Evolutionary conservation across 2,113 vertebrate species (phyloP).

Genomic region (Cephalopterus ornatus): DNA sequence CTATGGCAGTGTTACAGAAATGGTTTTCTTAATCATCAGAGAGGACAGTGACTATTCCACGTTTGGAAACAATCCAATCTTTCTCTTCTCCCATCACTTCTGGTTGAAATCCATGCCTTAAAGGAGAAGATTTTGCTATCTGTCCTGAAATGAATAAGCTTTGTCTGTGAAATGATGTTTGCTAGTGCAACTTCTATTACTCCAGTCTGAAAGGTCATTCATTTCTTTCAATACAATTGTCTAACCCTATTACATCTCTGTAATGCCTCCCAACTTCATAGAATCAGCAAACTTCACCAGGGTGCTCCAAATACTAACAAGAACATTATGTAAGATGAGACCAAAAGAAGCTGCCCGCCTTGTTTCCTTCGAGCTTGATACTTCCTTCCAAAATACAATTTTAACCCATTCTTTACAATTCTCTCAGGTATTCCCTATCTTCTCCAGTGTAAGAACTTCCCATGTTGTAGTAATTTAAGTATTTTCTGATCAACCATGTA

Average conservation of each 20-base stretch:
- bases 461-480: not conserved
- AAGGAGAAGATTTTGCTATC: not conserved
- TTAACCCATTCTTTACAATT: not conserved
- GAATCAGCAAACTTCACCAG: not conserved
- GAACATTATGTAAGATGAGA: not conserved
- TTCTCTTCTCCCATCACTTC: not conserved
- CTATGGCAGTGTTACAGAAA: not conserved
- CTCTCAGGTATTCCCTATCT: not conserved
- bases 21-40: not conserved
- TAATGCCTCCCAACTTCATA: not conserved
- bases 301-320: not conserved
- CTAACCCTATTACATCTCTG: not conserved
- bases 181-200: not conserved
- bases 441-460: not conserved
- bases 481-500: not conserved
- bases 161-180: not conserved
- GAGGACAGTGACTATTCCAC: not conserved
- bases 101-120: not conserved
- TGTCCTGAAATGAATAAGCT: not conserved
- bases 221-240: slow-evolving; percentile 19
- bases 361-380: not conserved
- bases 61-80: not conserved
- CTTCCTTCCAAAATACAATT: not conserved
- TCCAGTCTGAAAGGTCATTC: not conserved
- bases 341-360: not conserved